Percentiles rank a stretch among this genome's conserved stretches.
Evolutionary conservation across 1,140 invertebrate genomes (phyloP).

Genomic region (Cydia pomonella): DNA sequence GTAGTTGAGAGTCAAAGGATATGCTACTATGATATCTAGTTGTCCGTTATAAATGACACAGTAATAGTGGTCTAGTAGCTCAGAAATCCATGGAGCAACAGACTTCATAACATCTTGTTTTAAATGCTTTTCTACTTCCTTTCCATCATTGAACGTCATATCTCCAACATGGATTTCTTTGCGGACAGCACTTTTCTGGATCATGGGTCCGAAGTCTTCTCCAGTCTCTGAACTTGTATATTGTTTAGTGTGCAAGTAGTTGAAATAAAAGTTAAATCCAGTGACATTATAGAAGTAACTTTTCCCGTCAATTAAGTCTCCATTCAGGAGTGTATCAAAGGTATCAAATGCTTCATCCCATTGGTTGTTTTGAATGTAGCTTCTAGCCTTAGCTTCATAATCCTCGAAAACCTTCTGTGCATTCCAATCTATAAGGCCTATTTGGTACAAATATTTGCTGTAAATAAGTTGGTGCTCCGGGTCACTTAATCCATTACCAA

Average conservation of each 20-base stretch:
- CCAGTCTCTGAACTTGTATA: conserved; percentile 54
- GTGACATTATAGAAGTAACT: conserved; percentile 90
- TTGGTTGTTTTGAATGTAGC: conserved; percentile 83
- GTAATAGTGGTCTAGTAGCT: conserved; percentile 85
- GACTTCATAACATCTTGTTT: conserved; percentile 91
- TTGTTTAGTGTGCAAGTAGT: conserved; percentile 85
- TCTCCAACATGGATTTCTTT: conserved; percentile 92
- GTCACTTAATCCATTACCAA: conserved; percentile 93
- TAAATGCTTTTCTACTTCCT: conserved; percentile 85
- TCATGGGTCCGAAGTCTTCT: conserved; percentile 79
- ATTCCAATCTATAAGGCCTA: conserved; percentile 88
- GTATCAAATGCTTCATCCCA: conserved; percentile 85
- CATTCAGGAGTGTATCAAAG: conserved; percentile 87
- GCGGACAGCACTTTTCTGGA: conserved; percentile 83
- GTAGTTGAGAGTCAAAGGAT: conserved; percentile 88
- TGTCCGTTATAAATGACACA: conserved; percentile 91
- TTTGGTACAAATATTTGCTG: conserved; percentile 90
- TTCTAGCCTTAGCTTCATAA: conserved; percentile 81
- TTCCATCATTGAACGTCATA: conserved; percentile 83
- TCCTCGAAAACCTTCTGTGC: conserved; percentile 83
- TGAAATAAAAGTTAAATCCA: conserved; percentile 90
- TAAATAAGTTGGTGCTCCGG: conserved; percentile 90
- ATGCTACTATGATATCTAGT: conserved; percentile 92
- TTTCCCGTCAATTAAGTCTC: conserved; percentile 83
- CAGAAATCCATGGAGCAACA: conserved; percentile 87